Conservation (phyloP, 2,888 invertebrate species). For the Latrodectus elegans region DNA sequence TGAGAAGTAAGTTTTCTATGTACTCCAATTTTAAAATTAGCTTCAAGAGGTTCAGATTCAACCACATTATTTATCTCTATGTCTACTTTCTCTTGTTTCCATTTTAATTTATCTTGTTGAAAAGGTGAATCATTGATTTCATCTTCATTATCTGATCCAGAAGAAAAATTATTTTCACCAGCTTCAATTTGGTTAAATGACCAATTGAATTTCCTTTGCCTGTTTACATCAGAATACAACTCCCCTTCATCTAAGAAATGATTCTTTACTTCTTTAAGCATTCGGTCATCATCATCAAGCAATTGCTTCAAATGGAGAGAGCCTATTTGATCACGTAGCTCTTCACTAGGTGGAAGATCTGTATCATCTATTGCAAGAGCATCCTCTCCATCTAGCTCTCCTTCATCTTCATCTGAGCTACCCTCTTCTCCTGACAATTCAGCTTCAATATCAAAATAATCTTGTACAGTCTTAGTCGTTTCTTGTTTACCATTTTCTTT, state of each 20-base stretch:
- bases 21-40: neutral
- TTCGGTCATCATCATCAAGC: constrained; percentile 28
- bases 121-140: neutral
- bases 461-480: neutral
- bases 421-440: constrained; percentile 29
- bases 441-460: constrained; percentile 30
- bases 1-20: neutral
- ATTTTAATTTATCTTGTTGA: neutral
- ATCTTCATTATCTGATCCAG: neutral
- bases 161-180: neutral
- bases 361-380: neutral
- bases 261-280: constrained; percentile 6
- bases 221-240: constrained; percentile 8
- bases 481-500: neutral
- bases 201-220: constrained; percentile 11
- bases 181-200: neutral
- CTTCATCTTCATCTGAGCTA: constrained; percentile 27
- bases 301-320: constrained; percentile 14
- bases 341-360: constrained; percentile 14
- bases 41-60: neutral
- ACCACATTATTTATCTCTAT: neutral
- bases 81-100: neutral
- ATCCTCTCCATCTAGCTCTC: constrained; percentile 4
- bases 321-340: constrained; percentile 19
- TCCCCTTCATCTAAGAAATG: constrained; percentile 27